phyloP scores from a whole-genome alignment of 2,113 vertebrate genomes.

The Ammodytes marinus region DNA sequence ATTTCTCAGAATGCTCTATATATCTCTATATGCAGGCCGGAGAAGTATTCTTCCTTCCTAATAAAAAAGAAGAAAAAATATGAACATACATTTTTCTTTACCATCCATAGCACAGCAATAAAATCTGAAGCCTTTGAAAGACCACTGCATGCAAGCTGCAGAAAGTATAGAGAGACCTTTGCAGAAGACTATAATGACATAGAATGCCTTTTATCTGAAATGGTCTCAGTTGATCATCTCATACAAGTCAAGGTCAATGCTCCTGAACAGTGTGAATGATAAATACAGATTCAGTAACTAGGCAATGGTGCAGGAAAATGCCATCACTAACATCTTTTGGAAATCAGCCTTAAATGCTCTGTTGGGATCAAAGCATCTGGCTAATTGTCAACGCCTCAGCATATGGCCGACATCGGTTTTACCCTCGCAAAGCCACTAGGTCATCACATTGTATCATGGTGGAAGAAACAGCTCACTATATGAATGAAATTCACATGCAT shows the following conservation, averaged over 20 bases:
- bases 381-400: constrained; percentile 27
- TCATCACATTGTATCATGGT: constrained; percentile 19
- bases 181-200: neutral
- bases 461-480: neutral
- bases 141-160: neutral
- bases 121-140: neutral
- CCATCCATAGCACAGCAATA: neutral
- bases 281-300: neutral
- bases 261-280: constrained; percentile 13
- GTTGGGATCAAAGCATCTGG: constrained; percentile 29
- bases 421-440: neutral
- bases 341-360: constrained; percentile 35
- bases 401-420: constrained; percentile 39
- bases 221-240: neutral
- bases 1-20: neutral
- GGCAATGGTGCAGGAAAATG: constrained; percentile 6
- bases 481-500: neutral
- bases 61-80: neutral
- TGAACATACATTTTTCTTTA: neutral
- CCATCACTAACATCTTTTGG: constrained; percentile 9
- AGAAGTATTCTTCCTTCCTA: neutral
- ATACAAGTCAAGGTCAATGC: constrained; percentile 30
- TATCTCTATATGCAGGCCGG: no score
- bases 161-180: neutral
- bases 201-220: constrained; percentile 8